Conservation (phyloP, 1,140 invertebrate species). For the Diuraphis noxia region DNA sequence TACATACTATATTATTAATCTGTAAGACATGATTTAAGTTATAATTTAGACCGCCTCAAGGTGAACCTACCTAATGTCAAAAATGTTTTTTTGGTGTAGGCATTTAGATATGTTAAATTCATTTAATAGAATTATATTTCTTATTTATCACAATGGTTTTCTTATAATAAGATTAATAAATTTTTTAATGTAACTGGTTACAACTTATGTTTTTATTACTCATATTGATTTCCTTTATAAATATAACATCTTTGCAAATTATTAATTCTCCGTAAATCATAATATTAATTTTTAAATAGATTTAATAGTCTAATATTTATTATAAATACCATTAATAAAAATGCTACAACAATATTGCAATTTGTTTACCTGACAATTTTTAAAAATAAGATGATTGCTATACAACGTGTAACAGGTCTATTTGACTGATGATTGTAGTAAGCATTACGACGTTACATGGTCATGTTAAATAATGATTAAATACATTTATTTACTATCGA, state of each 20-base stretch:
- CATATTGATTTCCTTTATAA: neutral
- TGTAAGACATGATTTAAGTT: slow-evolving; percentile 34
- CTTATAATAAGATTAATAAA: slow-evolving; percentile 40
- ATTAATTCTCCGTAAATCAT: neutral
- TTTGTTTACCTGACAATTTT: neutral
- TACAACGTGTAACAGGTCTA: too few species aligned
- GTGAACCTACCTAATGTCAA: neutral
- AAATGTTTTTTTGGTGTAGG: slow-evolving; percentile 36
- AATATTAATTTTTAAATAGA: neutral
- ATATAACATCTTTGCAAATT: neutral
- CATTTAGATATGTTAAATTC: slow-evolving; percentile 32
- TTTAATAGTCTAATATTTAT: neutral
- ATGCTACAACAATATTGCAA: neutral
- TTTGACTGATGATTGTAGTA: too few species aligned
- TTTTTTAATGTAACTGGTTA: slow-evolving; percentile 25
- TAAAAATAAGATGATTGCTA: too few species aligned
- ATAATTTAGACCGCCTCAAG: neutral
- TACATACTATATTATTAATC: slow-evolving; percentile 17
- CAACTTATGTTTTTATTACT: neutral
- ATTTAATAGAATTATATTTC: slow-evolving; percentile 24
- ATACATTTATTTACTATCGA: too few species aligned
- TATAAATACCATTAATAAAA: neutral
- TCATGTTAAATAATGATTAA: too few species aligned
- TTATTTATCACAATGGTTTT: slow-evolving; percentile 25
- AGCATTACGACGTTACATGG: too few species aligned